These are phyloP conservation scores for Zaprionus nigranus DNA, from an alignment of 1,140 invertebrate genomes.

Conservation along the genomic window DNA sequence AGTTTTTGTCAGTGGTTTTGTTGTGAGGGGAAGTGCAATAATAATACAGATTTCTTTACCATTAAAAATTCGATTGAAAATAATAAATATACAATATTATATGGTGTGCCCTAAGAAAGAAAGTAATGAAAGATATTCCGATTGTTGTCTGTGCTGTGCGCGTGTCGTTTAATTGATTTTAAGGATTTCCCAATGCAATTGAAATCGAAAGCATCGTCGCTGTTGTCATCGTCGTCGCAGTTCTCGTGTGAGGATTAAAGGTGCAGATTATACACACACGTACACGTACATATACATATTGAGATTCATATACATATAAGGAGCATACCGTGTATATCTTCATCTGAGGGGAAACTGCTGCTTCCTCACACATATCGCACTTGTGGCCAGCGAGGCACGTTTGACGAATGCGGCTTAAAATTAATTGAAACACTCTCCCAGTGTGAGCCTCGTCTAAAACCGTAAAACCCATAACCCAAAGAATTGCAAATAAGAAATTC, in stretches of 20 bases:
- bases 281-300: slow-evolving; percentile 17
- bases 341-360: slow-evolving; percentile 8
- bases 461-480: slow-evolving; percentile 9
- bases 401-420: slow-evolving; percentile 69
- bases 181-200: slow-evolving; percentile 69
- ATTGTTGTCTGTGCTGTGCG: slow-evolving; percentile 38
- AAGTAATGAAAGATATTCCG: slow-evolving; percentile 27
- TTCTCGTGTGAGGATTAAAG: slow-evolving; percentile 70
- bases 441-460: slow-evolving; percentile 17
- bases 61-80: not conserved
- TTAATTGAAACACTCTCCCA: slow-evolving; percentile 65
- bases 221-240: slow-evolving; percentile 9
- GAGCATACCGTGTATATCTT: slow-evolving; percentile 38
- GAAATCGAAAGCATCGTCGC: slow-evolving; percentile 61
- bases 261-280: slow-evolving; percentile 63
- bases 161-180: slow-evolving; percentile 82
- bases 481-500: slow-evolving; percentile 20
- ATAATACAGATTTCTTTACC: slow-evolving; percentile 5
- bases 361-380: slow-evolving; percentile 54
- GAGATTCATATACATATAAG: not conserved
- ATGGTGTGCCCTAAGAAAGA: slow-evolving; percentile 1
- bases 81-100: not conserved
- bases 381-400: slow-evolving; percentile 69
- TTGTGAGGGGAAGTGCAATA: slow-evolving; percentile 21
- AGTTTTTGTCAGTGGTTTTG: slow-evolving; percentile 12